These are phyloP conservation scores for Leptopilina syphax DNA, from an alignment of 2,888 invertebrate genomes.

Conservation along the genomic window DNA sequence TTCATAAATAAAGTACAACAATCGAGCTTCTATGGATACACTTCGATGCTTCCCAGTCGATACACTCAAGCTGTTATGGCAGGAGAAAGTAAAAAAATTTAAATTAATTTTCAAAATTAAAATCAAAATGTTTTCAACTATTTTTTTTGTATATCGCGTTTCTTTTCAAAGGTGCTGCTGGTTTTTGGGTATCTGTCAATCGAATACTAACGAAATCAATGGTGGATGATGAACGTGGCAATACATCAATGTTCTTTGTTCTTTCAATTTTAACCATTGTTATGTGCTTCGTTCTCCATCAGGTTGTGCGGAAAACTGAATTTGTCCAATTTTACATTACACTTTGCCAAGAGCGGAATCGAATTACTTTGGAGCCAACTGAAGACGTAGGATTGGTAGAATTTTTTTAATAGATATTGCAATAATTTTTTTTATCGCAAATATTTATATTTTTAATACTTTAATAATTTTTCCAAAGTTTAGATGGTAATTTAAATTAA, in stretches of 20 bases:
- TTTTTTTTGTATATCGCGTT: neutral
- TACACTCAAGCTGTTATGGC: constrained; percentile 97
- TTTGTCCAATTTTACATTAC: constrained; percentile 91
- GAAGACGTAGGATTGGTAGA: constrained; percentile 89
- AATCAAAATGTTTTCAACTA: neutral
- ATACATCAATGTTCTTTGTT: constrained; percentile 92
- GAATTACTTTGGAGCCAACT: constrained; percentile 89
- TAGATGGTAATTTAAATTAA: too few relatives aligned
- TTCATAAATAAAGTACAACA: constrained; percentile 84
- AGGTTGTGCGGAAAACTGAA: constrained; percentile 87
- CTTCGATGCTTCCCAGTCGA: constrained; percentile 92
- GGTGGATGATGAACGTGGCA: constrained; percentile 86
- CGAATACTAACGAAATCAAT: constrained; percentile 90
- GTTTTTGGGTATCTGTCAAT: constrained; percentile 91
- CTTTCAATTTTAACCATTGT: constrained; percentile 87
- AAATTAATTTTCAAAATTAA: neutral
- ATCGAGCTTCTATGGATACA: constrained; percentile 95
- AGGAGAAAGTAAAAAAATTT: constrained; percentile 87
- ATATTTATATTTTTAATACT: too few relatives aligned
- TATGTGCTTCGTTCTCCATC: constrained; percentile 87
- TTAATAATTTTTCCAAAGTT: too few relatives aligned
- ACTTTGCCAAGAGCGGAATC: constrained; percentile 85
- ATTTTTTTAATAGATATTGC: constrained; percentile 1
- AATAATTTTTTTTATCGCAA: too few relatives aligned
- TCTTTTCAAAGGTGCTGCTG: constrained; percentile 85